These are phyloP conservation scores for Rutilus rutilus DNA, from an alignment of 2,113 vertebrate species.

Conservation along the genomic window DNA sequence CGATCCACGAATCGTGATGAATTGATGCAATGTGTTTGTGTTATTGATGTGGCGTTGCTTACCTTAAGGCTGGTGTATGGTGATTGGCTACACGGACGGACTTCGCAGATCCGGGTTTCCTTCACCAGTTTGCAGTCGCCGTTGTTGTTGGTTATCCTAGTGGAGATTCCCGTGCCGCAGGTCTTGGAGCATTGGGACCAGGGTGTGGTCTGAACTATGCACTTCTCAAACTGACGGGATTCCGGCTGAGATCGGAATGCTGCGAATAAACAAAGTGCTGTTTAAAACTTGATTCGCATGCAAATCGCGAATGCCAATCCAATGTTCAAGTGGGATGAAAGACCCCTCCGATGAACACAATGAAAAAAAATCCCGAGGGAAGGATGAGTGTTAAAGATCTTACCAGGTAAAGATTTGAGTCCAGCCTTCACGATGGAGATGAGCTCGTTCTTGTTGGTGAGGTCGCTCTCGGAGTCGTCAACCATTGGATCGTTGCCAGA, in stretches of 20 bases:
- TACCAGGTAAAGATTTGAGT: conserved; percentile 90
- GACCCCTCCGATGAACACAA: too few relatives aligned
- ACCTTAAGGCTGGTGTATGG: conserved; percentile 90
- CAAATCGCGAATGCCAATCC: neutral
- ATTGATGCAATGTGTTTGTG: neutral
- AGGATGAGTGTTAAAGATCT: neutral
- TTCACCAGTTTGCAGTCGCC: conserved; percentile 90
- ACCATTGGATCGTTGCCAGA: conserved; percentile 77
- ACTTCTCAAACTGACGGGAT: conserved; percentile 86
- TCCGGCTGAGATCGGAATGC: conserved; percentile 75
- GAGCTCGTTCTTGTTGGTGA: conserved; percentile 92
- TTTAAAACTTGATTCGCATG: neutral
- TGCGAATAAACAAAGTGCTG: conserved; percentile 52
- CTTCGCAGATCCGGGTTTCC: conserved; percentile 94
- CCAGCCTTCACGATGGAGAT: conserved; percentile 85
- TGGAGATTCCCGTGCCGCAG: conserved; percentile 95
- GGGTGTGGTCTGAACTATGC: conserved; percentile 93
- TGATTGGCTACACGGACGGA: conserved; percentile 91
- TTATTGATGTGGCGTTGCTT: conserved; percentile 22
- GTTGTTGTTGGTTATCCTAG: conserved; percentile 95
- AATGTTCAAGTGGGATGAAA: too few relatives aligned
- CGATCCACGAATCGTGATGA: too few relatives aligned
- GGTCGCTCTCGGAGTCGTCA: conserved; percentile 84
- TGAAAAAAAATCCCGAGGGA: too few relatives aligned
- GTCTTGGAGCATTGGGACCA: conserved; percentile 98